phyloP scores from a whole-genome alignment of 30 jellyfish, hydroid and myxozoan species.

The Mastigias papua region DNA sequence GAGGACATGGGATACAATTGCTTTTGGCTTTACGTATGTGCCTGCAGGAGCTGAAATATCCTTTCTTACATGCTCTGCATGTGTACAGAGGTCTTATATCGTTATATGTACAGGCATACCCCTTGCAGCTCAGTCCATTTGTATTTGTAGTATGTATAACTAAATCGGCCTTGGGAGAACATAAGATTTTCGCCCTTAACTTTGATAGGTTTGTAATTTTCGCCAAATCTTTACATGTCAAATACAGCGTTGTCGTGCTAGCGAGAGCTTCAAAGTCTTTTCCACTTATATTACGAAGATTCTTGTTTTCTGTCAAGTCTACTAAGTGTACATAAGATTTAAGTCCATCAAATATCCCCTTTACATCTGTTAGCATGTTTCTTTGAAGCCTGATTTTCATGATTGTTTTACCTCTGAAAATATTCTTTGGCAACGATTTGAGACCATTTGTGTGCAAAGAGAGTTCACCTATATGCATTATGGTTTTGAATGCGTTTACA shows the following conservation, averaged over 20 bases:
- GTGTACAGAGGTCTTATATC: neutral
- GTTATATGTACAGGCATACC: neutral
- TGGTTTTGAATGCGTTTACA: too few relatives aligned
- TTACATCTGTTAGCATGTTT: neutral
- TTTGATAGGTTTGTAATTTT: neutral
- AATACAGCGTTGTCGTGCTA: neutral
- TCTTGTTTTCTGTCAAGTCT: neutral
- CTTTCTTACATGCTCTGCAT: neutral
- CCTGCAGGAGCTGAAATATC: neutral
- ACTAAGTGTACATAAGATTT: neutral
- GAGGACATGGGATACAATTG: constrained; percentile 23
- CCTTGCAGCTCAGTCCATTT: neutral
- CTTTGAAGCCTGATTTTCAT: neutral
- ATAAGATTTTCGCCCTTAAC: neutral
- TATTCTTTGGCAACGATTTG: neutral
- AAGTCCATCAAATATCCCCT: neutral
- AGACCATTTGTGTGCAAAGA: neutral
- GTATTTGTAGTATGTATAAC: neutral
- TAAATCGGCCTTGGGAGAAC: neutral
- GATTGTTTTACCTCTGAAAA: neutral
- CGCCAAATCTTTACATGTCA: neutral
- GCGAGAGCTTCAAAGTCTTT: neutral
- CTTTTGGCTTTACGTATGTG: neutral
- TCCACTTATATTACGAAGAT: neutral
- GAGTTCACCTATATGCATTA: too few relatives aligned